Conservation (phyloP, 2,888 invertebrate genomes). For the Aspidiotus destructor region DNA sequence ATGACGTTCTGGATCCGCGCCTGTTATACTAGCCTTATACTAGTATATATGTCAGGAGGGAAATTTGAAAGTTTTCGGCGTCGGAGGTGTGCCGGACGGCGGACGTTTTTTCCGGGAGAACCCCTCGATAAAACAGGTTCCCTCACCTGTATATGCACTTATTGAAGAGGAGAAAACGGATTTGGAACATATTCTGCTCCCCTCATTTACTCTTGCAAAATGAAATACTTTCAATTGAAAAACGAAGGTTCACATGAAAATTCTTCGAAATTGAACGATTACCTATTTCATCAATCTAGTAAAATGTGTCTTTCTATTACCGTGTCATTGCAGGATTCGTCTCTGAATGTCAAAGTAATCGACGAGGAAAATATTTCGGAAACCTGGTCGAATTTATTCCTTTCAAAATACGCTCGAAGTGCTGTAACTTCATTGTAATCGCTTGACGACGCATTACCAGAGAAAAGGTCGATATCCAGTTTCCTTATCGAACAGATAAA, state of each 20-base stretch:
- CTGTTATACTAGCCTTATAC: no score
- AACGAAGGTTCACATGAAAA: not conserved
- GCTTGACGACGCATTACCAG: not conserved
- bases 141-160: no score
- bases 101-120: no score
- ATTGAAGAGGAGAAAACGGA: no score
- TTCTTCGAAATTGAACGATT: not conserved
- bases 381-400: constrained; percentile 13
- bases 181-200: no score
- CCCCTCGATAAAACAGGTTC: no score
- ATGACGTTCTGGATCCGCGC: no score
- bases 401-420: constrained; percentile 10
- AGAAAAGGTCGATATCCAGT: not conserved
- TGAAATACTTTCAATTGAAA: not conserved
- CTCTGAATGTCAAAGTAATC: constrained; percentile 9
- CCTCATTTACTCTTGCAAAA: no score
- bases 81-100: no score
- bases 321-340: constrained; percentile 7
- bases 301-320: not conserved
- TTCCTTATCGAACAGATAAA: not conserved
- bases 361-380: constrained; percentile 10
- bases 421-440: constrained; percentile 12
- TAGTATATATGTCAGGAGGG: no score
- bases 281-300: not conserved
- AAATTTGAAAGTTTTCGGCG: no score